Percentiles rank a stretch among this genome's conserved stretches.
Conservation (phyloP, 2,113 vertebrate species). For the Mustela nigripes region DNA sequence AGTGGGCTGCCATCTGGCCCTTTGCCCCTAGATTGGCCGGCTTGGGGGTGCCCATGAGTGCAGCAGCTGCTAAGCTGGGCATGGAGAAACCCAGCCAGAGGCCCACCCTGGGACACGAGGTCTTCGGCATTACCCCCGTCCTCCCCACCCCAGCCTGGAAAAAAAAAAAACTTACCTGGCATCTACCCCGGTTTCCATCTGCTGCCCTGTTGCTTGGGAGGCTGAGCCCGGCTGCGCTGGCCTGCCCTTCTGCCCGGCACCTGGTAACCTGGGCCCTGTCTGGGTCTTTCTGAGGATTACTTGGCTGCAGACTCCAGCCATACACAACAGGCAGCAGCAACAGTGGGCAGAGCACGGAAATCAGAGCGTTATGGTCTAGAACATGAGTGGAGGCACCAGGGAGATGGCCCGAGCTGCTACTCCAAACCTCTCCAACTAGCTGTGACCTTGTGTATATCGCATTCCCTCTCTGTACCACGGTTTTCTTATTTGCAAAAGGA, state of each 20-base stretch:
- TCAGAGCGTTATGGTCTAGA: neutral
- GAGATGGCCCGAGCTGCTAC: neutral
- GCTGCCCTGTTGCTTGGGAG: conserved; percentile 40
- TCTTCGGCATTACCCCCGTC: neutral
- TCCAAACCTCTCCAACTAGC: neutral
- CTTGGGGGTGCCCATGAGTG: neutral
- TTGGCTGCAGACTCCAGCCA: neutral
- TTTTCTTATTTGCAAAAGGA: neutral
- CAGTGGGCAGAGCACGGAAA: neutral
- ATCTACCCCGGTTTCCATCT: conserved; percentile 39
- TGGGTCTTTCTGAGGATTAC: neutral
- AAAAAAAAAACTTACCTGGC: neutral
- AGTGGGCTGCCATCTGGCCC: conserved; percentile 60
- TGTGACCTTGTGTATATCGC: neutral
- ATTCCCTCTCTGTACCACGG: neutral
- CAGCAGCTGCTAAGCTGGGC: conserved; percentile 48
- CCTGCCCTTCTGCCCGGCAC: neutral
- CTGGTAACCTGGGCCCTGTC: neutral
- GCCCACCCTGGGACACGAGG: neutral
- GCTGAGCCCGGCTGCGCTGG: neutral
- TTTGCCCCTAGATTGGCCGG: conserved; percentile 26
- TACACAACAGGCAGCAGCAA: neutral
- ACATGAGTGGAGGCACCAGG: neutral
- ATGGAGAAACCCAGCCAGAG: neutral
- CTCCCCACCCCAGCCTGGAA: neutral